Evolutionary conservation across 1,140 invertebrate species (phyloP).

Genomic region (Lerema accius): DNA sequence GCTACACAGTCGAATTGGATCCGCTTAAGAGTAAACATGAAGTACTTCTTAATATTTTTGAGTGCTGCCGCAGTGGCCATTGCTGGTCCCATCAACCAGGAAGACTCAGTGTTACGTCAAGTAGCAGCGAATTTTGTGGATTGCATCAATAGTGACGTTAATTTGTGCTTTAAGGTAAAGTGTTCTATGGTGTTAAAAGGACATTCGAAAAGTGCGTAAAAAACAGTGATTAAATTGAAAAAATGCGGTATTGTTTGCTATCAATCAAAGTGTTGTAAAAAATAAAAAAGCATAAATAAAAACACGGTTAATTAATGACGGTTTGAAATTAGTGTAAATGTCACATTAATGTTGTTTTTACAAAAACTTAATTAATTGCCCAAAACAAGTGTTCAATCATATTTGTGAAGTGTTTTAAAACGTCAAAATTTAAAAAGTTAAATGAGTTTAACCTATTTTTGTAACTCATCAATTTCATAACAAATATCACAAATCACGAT

Average conservation of each 20-base stretch:
- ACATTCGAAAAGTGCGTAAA: slow-evolving; percentile 7
- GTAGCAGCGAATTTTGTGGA: slow-evolving; percentile 62
- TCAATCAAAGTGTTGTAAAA: neutral
- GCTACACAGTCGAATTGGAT: slow-evolving; percentile 68
- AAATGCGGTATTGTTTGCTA: neutral
- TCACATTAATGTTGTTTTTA: too few species aligned
- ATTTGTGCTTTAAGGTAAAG: slow-evolving; percentile 72
- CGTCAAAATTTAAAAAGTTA: too few species aligned
- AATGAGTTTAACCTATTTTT: too few species aligned
- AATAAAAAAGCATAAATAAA: too few species aligned
- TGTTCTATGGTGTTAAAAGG: slow-evolving; percentile 24
- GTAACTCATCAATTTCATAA: too few species aligned
- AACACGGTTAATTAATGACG: too few species aligned
- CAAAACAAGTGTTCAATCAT: too few species aligned
- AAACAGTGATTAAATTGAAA: neutral
- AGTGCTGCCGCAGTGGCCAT: slow-evolving; percentile 49
- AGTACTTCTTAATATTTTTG: slow-evolving; percentile 59
- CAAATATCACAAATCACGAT: too few species aligned
- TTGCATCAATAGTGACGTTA: slow-evolving; percentile 71
- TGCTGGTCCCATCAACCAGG: slow-evolving; percentile 54
- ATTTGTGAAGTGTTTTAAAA: too few species aligned
- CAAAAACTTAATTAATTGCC: too few species aligned
- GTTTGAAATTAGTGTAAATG: too few species aligned
- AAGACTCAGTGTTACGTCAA: slow-evolving; percentile 58
- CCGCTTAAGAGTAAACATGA: slow-evolving; percentile 64